Evolutionary conservation across 2,888 invertebrate species (phyloP).

Genomic region (Isoperla grammatica): DNA sequence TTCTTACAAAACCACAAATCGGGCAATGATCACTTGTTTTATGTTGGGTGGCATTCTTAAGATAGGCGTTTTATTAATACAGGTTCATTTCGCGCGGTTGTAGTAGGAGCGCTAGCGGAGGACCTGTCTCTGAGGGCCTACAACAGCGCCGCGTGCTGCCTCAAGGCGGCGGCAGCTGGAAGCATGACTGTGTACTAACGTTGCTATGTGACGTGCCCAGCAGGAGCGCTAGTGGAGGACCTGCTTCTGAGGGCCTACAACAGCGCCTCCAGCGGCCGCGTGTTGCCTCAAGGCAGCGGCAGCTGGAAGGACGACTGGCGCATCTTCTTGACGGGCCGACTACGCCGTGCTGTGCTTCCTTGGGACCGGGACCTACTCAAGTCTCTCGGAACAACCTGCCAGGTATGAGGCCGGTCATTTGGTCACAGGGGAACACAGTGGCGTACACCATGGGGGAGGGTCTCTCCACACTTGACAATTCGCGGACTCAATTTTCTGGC

Average conservation of each 20-base stretch:
- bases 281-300: not conserved
- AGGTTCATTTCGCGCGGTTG: no score
- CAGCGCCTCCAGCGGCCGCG: conserved; percentile 4
- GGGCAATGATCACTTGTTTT: no score
- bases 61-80: no score
- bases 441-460: no score
- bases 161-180: conserved; percentile 25
- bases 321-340: conserved; percentile 31
- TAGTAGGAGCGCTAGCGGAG: conserved; percentile 14
- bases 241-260: conserved; percentile 18
- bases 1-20: no score
- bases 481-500: no score
- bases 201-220: conserved; percentile 10
- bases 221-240: conserved; percentile 14
- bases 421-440: not conserved
- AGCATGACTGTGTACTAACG: conserved; percentile 30
- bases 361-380: conserved; percentile 31
- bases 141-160: conserved; percentile 2
- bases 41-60: no score
- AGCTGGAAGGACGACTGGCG: conserved; percentile 31
- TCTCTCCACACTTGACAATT: no score
- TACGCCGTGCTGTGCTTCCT: conserved; percentile 27
- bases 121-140: conserved; percentile 20
- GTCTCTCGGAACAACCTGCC: conserved; percentile 27
- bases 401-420: conserved; percentile 26